Conservation (phyloP, 2,113 vertebrate species). For the Chaetura pelagica region DNA sequence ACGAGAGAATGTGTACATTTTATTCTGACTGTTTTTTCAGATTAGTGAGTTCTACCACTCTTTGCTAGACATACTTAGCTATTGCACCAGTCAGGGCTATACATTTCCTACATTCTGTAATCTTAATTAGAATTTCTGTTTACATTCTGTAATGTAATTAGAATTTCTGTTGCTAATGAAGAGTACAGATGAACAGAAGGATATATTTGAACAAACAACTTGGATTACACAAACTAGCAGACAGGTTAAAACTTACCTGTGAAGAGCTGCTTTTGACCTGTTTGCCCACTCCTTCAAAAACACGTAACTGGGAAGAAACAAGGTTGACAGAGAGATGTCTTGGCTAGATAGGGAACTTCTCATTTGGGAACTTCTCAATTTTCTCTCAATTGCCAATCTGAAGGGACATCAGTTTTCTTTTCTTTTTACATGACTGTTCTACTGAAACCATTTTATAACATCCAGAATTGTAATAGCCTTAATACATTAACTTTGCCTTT, state of each 20-base stretch:
- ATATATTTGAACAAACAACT: not conserved
- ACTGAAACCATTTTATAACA: conserved; percentile 40
- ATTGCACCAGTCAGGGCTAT: not conserved
- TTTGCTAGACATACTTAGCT: not conserved
- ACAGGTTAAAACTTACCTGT: not conserved
- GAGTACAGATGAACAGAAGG: not conserved
- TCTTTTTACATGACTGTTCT: conserved; percentile 65
- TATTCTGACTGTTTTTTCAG: not conserved
- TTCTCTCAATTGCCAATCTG: conserved; percentile 59
- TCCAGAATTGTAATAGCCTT: conserved; percentile 35
- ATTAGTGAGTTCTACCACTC: not conserved
- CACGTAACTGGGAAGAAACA: conserved; percentile 21
- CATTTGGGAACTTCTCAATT: conserved; percentile 63
- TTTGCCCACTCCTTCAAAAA: conserved; percentile 31
- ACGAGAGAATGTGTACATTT: not conserved
- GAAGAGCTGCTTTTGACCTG: not conserved
- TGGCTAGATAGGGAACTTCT: conserved; percentile 61
- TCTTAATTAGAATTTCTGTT: not conserved
- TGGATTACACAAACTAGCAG: not conserved
- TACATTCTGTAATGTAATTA: not conserved
- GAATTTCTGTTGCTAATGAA: not conserved
- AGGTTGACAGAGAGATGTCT: conserved; percentile 33
- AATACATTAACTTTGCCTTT: conserved; percentile 46
- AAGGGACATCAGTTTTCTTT: conserved; percentile 68
- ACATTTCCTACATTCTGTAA: not conserved